Evolutionary conservation across 2,888 invertebrate genomes (phyloP), one percentile per base, ranked within the genome.

Genomic region (Oxystoma pomonae): DNA sequence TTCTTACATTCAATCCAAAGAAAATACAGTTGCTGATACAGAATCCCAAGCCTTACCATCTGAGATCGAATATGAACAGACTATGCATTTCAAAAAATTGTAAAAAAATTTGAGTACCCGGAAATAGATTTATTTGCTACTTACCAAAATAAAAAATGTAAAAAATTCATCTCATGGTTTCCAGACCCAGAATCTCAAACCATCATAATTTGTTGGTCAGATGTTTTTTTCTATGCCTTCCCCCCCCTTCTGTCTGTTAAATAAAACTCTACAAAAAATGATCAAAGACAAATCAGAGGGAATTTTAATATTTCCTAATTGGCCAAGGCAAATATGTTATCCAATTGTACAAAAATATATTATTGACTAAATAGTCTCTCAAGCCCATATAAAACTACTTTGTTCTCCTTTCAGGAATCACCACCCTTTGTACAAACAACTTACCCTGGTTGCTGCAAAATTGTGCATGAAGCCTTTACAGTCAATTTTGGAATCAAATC

Each of bases 171-270:
- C 22, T 61, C 61, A 55, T 58, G 58, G 52, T 16, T 57, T 20
- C 16, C 59, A 9, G 67, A 65, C 49, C 68, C 68, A 1, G 55
- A 60, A 9, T 58, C 65, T 17, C 61, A 60, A 17, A 55, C 68
- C n/a, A 67, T 68, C 56, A 67, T 63, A 1, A 7, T 65, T 1
- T 5, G 16, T 20, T 68, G 68, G 67, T 17, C 20, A 16, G 19
- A 50, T 16, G 55, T 53, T 49, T 65, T 50, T 49, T 67, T 67
- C 59, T 65, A 68, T 57, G 66, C 65, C 1, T 68, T 68, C 55
- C 65, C 65, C 9, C 66, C 68, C 9, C 65, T 68, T 62, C 18
- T 57, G 5, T n/a, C n/a, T n/a, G n/a, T n/a, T n/a, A n/a, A n/a
- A n/a, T n/a, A 52, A 65, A 12, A 62, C 65, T 55, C 22, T 59